phyloP scores from a whole-genome alignment of 2,113 vertebrate genomes.

The Prochilodus magdalenae region DNA sequence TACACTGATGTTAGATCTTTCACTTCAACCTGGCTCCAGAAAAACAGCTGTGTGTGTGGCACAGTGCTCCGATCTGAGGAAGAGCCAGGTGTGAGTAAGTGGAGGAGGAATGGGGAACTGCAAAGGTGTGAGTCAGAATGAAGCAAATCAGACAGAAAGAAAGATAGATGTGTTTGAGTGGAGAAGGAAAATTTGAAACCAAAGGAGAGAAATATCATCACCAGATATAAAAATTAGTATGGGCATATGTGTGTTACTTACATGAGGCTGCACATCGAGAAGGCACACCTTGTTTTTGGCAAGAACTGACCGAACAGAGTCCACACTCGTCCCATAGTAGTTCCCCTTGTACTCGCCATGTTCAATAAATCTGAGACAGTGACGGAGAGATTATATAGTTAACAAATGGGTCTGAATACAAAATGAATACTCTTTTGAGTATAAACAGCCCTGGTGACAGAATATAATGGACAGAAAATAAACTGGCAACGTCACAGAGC shows the following conservation, averaged over 20 bases:
- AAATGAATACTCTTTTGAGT: not conserved
- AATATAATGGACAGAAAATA: slow-evolving; percentile 6
- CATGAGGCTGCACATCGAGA: slow-evolving; percentile 93
- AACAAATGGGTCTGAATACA: slow-evolving; percentile 17
- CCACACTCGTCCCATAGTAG: slow-evolving; percentile 93
- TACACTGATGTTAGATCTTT: not conserved
- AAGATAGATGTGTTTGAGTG: not conserved
- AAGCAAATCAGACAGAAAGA: not conserved
- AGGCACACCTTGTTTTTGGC: slow-evolving; percentile 96
- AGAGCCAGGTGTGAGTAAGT: not conserved
- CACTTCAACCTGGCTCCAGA: not conserved
- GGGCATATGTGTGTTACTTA: slow-evolving; percentile 75
- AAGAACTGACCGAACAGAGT: slow-evolving; percentile 88
- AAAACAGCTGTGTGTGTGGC: slow-evolving; percentile 28
- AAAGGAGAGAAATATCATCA: slow-evolving; percentile 25
- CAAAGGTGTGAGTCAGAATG: slow-evolving; percentile 9
- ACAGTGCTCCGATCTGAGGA: not conserved
- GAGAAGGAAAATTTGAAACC: slow-evolving; percentile 11
- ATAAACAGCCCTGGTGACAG: not conserved
- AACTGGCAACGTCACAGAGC: slow-evolving; percentile 26
- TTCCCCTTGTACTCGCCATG: slow-evolving; percentile 95
- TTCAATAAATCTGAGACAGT: slow-evolving; percentile 88
- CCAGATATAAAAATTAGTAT: not conserved
- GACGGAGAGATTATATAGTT: not conserved
- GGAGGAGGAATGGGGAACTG: not conserved